phyloP scores from a whole-genome alignment of 2,797 vertebrate species.

The Morelia viridis region DNA sequence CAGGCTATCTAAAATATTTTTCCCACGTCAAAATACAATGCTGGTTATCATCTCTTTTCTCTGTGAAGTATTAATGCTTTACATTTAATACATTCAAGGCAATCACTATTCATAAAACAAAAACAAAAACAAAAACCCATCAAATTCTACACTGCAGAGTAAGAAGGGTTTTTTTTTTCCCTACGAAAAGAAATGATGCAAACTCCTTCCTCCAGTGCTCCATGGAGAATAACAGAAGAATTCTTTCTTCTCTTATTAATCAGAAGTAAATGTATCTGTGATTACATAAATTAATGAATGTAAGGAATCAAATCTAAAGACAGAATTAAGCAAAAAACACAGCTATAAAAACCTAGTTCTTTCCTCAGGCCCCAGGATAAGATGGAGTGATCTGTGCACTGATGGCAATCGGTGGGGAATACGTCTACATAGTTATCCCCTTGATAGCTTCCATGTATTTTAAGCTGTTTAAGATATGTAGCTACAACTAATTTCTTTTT shows the following conservation, averaged over 20 bases:
- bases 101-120: neutral
- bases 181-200: neutral
- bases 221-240: neutral
- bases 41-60: neutral
- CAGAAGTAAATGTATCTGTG: neutral
- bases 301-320: neutral
- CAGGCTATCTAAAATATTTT: too few species aligned
- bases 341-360: neutral
- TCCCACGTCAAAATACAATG: neutral
- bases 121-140: too few species aligned
- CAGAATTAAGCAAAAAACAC: neutral
- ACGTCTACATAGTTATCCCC: too few species aligned
- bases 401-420: too few species aligned
- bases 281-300: neutral
- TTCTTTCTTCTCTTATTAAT: neutral
- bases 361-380: too few species aligned
- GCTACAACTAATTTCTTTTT: too few species aligned
- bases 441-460: too few species aligned
- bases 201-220: neutral
- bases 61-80: neutral
- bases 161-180: too few species aligned
- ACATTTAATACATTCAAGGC: neutral
- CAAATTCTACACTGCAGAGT: too few species aligned
- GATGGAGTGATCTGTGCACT: too few species aligned
- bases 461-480: too few species aligned